Base-by-base conservation (phyloP, 2,113 vertebrate genomes). In the Hyaena hyaena region DNA sequence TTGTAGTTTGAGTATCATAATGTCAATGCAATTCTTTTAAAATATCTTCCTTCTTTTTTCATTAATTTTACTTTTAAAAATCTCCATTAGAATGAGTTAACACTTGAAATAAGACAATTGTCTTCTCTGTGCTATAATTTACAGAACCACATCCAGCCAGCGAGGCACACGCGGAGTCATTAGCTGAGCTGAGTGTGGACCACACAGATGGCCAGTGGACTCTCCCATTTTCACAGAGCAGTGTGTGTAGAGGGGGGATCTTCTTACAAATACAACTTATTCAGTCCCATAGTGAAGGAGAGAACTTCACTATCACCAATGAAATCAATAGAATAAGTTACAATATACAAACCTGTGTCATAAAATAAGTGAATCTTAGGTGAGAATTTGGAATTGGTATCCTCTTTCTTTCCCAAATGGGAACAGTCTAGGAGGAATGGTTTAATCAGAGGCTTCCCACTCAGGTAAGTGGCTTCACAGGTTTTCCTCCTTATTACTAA, bases 181-280 rank as follows among this genome's bases (percentile, higher is more conserved):
- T 21, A 0, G 0, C 3, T 0, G 21, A 93, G 50, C 33, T 0
- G 31, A 28, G n/a, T 12, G 0, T 0, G n/a, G 63, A 69, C 39
- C 39, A 0, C 55, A 0, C 0, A 1, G 73, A 31, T 68, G 0
- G 50, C 4, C 58, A 5, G 24, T 21, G 86, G 98, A 90, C 84
- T 31, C 68, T 92, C 97, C 98, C 98, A 99, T 97, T 96, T 88
- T 26, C 8, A 17, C 14, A 0, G 43, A 3, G 21, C 12, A 39
- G 83, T 84, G 84, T 61, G 17, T 19, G 55, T 7, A 7, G 21
- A 58, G 26, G 3, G 0, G 7, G 28, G 28, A 31, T 3, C 31
- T 88, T 66, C 66, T 35, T 6, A 24, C 53, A n/a, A 74, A 82
- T 86, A 7, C 10, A 93, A 71, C 31, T 93, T 91, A 63, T 33